Base-by-base conservation (phyloP, 2,888 invertebrate species). In the Neuroscelio doddi region DNA sequence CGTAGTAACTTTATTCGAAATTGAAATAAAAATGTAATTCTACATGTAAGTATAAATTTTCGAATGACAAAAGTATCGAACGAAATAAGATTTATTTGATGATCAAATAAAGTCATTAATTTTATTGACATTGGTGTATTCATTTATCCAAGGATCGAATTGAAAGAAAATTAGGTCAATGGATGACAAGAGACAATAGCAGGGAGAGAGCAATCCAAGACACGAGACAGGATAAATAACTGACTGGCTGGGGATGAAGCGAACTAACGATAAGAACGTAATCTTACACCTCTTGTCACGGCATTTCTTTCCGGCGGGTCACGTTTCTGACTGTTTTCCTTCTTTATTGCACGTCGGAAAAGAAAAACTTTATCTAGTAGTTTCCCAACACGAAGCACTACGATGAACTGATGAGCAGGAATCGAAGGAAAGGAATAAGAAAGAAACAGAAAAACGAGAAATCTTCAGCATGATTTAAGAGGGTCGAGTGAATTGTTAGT, bases 141-240 rank as follows among this genome's bases (percentile, higher is more conserved):
- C 78, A 77, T 80, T 81, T 79, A 80, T 80, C 79, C 76, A 9
- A 74, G 73, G 74, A 64, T 66, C 68, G 77, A 79, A 78, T 77
- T 74, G 77, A 76, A 75, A 73, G 70, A 71, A 79, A 82, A 81
- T 81, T 83, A 74, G 83, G 82, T 81, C 82, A 81, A 77, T 74
- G 70, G 73, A 70, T 61, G 49, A 61, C 64, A 45, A 29, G 53
- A 42, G 52, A 44, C 51, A 44, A 29, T 34, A n/a, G 41, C 32
- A 32, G 34, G 52, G 59, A 61, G 71, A 73, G 69, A n/a, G n/a
- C n/a, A n/a, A 77, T 76, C 71, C 72, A 74, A 74, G 70, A 57
- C 72, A 74, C 72, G 73, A 75, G 74, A 67, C 53, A 56, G 68
- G 73, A 80, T 80, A 80, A 80, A 81, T 80, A 79, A 77, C 74